A percentile compares a stretch with the other conserved stretches of the same genome.
Evolutionary conservation across 2,888 invertebrate species (phyloP).

Genomic region (Cheiracanthium punctorium): DNA sequence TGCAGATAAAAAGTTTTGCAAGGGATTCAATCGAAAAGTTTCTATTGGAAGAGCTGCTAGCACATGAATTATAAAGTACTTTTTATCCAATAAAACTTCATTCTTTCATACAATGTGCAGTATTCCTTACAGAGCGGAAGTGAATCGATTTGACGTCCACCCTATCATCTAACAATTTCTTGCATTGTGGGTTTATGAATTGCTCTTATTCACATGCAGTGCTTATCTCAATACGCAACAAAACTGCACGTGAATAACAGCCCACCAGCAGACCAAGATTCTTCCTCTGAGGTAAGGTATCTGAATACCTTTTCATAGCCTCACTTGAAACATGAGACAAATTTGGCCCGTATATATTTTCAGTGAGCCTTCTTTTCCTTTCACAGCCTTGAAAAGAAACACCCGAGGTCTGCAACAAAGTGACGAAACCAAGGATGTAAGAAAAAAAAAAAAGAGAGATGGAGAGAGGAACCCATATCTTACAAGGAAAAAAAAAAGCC

Average conservation of each 20-base stretch:
- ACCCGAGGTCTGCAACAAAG: background rate
- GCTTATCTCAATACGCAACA: background rate
- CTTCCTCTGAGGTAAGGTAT: background rate
- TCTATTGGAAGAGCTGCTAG: too few relatives aligned
- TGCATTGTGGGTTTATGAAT: background rate
- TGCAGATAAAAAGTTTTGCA: too few relatives aligned
- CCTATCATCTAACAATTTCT: background rate
- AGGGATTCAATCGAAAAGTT: too few relatives aligned
- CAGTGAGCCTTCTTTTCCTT: background rate
- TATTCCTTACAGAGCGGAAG: too few relatives aligned
- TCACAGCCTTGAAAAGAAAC: background rate
- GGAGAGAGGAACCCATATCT: conserved; percentile 11
- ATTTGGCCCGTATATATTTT: conserved; percentile 55
- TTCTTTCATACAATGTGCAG: too few relatives aligned
- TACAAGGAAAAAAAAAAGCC: background rate
- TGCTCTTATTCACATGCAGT: background rate
- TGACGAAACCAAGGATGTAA: background rate
- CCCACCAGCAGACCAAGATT: too few relatives aligned
- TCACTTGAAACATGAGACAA: conserved; percentile 55
- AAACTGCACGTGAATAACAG: background rate
- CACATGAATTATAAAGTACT: too few relatives aligned
- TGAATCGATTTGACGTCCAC: background rate
- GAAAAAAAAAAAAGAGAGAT: conserved; percentile 4
- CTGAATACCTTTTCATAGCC: background rate
- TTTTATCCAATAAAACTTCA: too few relatives aligned